Base-by-base conservation (phyloP, 2,888 invertebrate genomes). In the Ditylenchus weischeri region DNA sequence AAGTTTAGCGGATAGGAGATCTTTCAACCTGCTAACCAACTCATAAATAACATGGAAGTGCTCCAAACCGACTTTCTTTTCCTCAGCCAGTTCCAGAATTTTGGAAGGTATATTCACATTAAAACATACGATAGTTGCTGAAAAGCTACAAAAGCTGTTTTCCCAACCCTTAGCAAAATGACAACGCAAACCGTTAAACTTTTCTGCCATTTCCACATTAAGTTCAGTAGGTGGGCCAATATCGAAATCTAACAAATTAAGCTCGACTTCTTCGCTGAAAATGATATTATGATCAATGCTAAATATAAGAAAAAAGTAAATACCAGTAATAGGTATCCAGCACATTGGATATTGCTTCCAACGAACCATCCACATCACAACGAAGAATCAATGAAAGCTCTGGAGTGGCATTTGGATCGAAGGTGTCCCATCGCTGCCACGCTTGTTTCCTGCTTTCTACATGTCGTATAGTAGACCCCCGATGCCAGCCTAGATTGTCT, bases 351-450 rank as follows among this genome's bases (percentile, higher is more conserved):
- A 98, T 90, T 0, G 96, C 95, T 84, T 98, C 96, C 57, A 95
- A 89, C 0, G 93, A 93, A 0, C 98, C 98, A 84, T 92, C 90
- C 2, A 96, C 95, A 85, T 98, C 98, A 29, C 91, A 91, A 48
- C 79, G 76, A 8, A 81, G 50, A 73, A 75, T 74, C 13, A 75
- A 23, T 89, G 90, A 89, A 6, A 90, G 81, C 5, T 90, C 83
- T 11, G 90, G 84, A 1, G 36, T 23, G 1, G 54, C 49, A n/a
- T 61, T 29, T 43, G 43, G 43, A 43, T 43, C 43, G 15, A 43
- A 43, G 51, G 58, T 19, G 19, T 21, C 54, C 15, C 64, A 11
- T 48, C 47, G 38, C 48, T 36, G 51, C 35, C 48, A 0, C 95
- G 95, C 83, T 91, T 90, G 0, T 72, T 76, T 63, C 36, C 78